A percentile compares a stretch with the other conserved stretches of the same genome.
phyloP scores from a whole-genome alignment of 2,113 vertebrate species.

The Camelus bactrianus region DNA sequence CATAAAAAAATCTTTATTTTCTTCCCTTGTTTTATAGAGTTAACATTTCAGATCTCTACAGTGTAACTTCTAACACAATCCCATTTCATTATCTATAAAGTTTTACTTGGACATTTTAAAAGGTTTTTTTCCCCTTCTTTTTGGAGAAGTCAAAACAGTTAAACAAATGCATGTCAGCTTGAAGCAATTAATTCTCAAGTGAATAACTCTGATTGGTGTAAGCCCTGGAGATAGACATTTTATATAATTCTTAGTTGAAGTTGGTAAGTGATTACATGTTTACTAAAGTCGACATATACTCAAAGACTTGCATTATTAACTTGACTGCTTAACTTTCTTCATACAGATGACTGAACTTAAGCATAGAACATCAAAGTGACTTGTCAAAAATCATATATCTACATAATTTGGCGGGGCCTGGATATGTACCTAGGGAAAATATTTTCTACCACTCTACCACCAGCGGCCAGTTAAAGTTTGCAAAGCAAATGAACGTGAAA shows the following conservation, averaged over 20 bases:
- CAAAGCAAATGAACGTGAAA: not conserved
- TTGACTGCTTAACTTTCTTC: slow-evolving; percentile 34
- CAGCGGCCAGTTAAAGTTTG: not conserved
- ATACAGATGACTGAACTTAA: slow-evolving; percentile 6
- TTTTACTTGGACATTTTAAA: slow-evolving; percentile 9
- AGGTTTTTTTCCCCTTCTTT: not conserved
- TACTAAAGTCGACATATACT: not conserved
- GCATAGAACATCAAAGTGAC: not conserved
- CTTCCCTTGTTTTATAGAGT: not conserved
- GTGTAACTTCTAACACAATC: not conserved
- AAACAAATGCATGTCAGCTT: not conserved
- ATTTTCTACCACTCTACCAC: not conserved
- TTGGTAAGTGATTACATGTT: slow-evolving; percentile 6
- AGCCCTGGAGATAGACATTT: slow-evolving; percentile 4
- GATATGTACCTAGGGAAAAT: not conserved
- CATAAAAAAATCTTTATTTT: not conserved
- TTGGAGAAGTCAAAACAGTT: slow-evolving; percentile 32
- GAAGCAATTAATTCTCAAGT: slow-evolving; percentile 41
- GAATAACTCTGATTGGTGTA: slow-evolving; percentile 34
- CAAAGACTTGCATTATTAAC: slow-evolving; percentile 11
- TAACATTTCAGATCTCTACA: not conserved
- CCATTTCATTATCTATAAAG: slow-evolving; percentile 22
- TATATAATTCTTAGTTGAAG: slow-evolving; percentile 54
- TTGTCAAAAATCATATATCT: not conserved
- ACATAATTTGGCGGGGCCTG: not conserved